Base-by-base conservation (phyloP, 2,888 invertebrate species). In the Trissoscelio sp. region DNA sequence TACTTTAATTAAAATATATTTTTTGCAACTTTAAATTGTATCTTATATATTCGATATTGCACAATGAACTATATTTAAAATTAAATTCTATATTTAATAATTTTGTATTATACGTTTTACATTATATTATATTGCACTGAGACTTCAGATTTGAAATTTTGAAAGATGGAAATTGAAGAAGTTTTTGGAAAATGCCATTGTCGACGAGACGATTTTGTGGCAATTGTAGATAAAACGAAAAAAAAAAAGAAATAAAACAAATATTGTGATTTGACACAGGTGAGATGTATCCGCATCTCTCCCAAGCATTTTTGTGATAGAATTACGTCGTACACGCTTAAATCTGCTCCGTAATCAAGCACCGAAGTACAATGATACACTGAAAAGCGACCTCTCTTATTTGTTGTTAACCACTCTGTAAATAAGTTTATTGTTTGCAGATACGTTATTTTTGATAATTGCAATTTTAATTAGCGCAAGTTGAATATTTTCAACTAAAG, bases 341-440 rank as follows among this genome's bases (percentile, higher is more conserved):
- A 67, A 79, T 48, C 14, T 70, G 62, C 62, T 74, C 64, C 42
- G 51, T 74, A 74, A 67, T 34, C 3, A 74, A 80, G 69, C 79
- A 67, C 74, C 74, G 57, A 80, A 80, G 79, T 80, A 80, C 74
- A 80, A 80, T 74, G 69, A 66, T 44, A 55, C 46, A 51, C 69
- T 77, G 14, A 20, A 39, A 62, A 0, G 55, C 39, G 14, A 64
- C 6, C 7, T 48, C 7, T 34, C 0, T 44, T 48, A 11, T 48
- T 57, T 37, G 11, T 55, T 46, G 44, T 57, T 20, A n/a, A n/a
- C 20, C 42, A 39, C 46, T 64, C 2, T 51, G 14, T 51, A 67
- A 14, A 75, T 51, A 42, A 11, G 22, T 39, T 31, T 62, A 55
- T 46, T 24, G 1, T 58, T 72, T 64, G 22, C 53, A 53, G 11